Base-by-base conservation (phyloP, 1,140 invertebrate species). In the Leptonema lineaticorne region DNA sequence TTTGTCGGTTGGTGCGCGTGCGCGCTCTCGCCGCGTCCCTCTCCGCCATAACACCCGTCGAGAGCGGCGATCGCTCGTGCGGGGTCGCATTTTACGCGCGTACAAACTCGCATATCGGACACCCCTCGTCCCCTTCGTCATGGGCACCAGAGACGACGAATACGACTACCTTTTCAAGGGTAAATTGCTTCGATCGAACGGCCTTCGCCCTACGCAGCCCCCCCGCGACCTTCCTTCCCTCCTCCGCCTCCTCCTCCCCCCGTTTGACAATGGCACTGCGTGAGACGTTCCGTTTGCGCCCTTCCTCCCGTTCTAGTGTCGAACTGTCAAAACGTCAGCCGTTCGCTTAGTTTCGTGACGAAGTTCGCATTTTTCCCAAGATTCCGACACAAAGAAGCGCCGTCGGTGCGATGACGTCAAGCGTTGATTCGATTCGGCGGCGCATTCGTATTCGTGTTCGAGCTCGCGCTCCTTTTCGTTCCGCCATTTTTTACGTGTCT, bases 111-210 rank as follows among this genome's bases (percentile, higher is more conserved):
- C 26, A 48, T 2, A 20, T 16, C 63, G 53, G 28, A 41, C 2
- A 28, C 24, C 46, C 48, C 75, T 76, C 83, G 87, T 87, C 85
- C 92, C 92, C 84, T 94, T 77, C 82, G 87, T 87, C 85, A 96
- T 95, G 93, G 93, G 92, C 82, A 93, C 92, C 84, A 94, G 95
- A 86, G 96, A 98, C 86, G 96, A 98, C 85, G 97, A 99, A 87
- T 99, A 99, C 84, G 97, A 99, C 87, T 99, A 99, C 91, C 91
- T 99, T 83, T 99, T 99, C 86, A 99, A 99, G 96, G 97, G 97
- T 98, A 88, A 85, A n/a, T 81, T 75, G 22, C n/a, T n/a, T n/a
- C n/a, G n/a, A n/a, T n/a, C n/a, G n/a, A n/a, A n/a, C n/a, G n/a
- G n/a, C n/a, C n/a, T n/a, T n/a, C n/a, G n/a, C n/a, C n/a, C n/a